Evolutionary conservation across 2,888 invertebrate species (phyloP), one percentile per base, ranked within the genome.

Genomic region (Trachelus troglodyta): DNA sequence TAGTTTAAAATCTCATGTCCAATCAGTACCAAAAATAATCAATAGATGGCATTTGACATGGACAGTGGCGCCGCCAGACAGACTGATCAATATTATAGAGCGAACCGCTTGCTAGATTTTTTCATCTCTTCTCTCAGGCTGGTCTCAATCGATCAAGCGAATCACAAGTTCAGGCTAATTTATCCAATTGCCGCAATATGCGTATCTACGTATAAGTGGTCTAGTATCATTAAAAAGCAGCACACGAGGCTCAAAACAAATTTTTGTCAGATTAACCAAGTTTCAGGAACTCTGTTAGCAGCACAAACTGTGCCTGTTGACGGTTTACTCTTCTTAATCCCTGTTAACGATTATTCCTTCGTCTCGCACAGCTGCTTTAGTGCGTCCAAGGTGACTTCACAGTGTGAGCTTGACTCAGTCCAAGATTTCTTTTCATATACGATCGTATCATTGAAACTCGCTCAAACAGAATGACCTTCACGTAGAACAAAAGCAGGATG

Each of bases 401-500:
- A 15, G 40, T 4, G 15, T 40, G 15, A 15, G 4, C 15, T 15
- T 4, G 40, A 40, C 15, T 15, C 40, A 40, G 40, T 15, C 15
- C 40, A 40, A 40, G 15, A 15, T 40, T 40, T 40, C 15, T 4
- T 15, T 40, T 12, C 3, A 4, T 40, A 4, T 1, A 15, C 40
- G 15, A 4, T 40, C 40, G 9, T 23, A 15, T 56, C 9, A 23
- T 23, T 23, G 56, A 56, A 56, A 56, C 23, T 56, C 9, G 56
- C 56, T 23, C 23, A 23, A 15, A 40, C 23, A 56, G 9, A 56
- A 23, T 9, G 56, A 56, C 56, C 56, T 56, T 87, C 83, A 86
- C 37, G 85, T 81, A 12, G 85, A 85, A 81, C 89, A 89, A 76
- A 88, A 87, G 71, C 89, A 89, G 74, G 86, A 84, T 23, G 76